A percentile compares a stretch with the other conserved stretches of the same genome.
Conservation (phyloP, 2,797 vertebrate species). For the Coccyzus lansbergi region DNA sequence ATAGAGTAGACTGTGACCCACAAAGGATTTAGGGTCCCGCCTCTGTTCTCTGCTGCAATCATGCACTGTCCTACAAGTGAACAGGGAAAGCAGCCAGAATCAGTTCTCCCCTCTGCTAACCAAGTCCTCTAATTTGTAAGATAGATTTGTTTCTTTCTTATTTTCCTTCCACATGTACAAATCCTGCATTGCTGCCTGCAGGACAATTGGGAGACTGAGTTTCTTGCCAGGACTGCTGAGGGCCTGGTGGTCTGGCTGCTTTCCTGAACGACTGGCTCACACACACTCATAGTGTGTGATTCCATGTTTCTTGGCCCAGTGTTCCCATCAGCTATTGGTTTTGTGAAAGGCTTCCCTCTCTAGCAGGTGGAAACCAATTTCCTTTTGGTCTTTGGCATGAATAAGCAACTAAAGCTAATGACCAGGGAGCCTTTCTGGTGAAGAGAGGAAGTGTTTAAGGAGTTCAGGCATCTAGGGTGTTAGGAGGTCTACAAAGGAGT, state of each 20-base stretch:
- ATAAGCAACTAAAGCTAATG: neutral
- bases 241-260: neutral
- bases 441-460: neutral
- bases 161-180: neutral
- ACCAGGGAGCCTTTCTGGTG: neutral
- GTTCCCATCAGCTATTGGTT: neutral
- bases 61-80: fast-evolving
- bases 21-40: fast-evolving
- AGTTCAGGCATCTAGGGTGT: neutral
- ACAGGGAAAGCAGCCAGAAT: neutral
- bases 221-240: neutral
- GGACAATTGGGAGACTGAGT: fast-evolving
- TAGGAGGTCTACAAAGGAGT: neutral
- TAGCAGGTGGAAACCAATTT: neutral
- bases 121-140: neutral
- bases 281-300: fast-evolving
- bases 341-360: neutral
- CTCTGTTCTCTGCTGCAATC: neutral
- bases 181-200: neutral
- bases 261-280: neutral
- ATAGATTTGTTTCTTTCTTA: neutral
- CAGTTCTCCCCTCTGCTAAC: neutral
- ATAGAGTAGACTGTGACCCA: fast-evolving
- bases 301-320: neutral
- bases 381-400: neutral